Conservation (phyloP, 1,140 invertebrate species). For the Caerostris extrusa region DNA sequence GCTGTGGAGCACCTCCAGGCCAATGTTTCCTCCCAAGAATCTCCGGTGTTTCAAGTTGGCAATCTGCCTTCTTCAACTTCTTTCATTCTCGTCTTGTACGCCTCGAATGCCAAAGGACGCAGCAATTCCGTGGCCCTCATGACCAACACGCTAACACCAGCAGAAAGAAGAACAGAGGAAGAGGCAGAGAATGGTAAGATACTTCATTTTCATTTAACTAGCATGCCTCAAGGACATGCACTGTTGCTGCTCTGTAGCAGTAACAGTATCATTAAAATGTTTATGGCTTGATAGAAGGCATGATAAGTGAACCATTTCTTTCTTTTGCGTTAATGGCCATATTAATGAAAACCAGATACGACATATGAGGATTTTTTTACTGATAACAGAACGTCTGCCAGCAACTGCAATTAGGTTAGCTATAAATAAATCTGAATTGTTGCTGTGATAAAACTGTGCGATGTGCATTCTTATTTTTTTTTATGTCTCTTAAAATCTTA, state of each 20-base stretch:
- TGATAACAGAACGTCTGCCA: not conserved
- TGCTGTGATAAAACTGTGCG: not conserved
- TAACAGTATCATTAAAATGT: not conserved
- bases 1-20: slow-evolving; percentile 77
- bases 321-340: not conserved
- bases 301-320: not conserved
- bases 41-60: slow-evolving; percentile 78
- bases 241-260: not conserved
- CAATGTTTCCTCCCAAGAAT: slow-evolving; percentile 74
- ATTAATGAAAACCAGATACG: slow-evolving; percentile 8
- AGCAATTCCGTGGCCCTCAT: slow-evolving; percentile 75
- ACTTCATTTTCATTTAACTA: slow-evolving; percentile 83
- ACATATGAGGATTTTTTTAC: not conserved
- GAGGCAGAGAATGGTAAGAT: slow-evolving; percentile 47
- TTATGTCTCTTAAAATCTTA: too few species aligned
- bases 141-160: slow-evolving; percentile 70
- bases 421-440: not conserved
- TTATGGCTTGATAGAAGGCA: not conserved
- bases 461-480: too few species aligned
- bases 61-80: slow-evolving; percentile 76
- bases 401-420: not conserved
- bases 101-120: slow-evolving; percentile 79
- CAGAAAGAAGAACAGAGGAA: slow-evolving; percentile 71
- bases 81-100: slow-evolving; percentile 78
- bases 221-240: not conserved